Conservation (phyloP, 1,140 invertebrate species). For the Pseudachorutes palmiensis region DNA sequence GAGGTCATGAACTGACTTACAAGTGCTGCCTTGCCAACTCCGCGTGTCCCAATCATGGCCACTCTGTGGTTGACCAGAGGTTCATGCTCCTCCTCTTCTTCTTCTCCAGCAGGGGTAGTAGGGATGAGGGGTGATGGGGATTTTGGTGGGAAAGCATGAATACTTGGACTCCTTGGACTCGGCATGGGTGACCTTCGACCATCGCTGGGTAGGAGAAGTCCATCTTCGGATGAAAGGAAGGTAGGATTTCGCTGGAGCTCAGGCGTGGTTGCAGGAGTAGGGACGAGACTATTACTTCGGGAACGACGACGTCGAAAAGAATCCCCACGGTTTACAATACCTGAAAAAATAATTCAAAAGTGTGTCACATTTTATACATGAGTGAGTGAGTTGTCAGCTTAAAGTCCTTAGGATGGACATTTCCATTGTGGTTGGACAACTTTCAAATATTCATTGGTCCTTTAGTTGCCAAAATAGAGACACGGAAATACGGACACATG, state of each 20-base stretch:
- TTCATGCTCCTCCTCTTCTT: constrained; percentile 16
- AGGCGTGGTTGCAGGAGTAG: constrained; percentile 39
- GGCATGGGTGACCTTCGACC: constrained; percentile 25
- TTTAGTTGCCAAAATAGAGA: too few relatives aligned
- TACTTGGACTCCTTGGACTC: constrained; percentile 8
- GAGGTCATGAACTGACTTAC: constrained; percentile 89
- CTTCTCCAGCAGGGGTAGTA: constrained; percentile 42
- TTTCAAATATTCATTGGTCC: too few relatives aligned
- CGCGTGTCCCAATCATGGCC: constrained; percentile 70
- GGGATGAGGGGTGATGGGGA: constrained; percentile 19
- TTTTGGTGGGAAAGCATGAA: background rate
- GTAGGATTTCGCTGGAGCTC: constrained; percentile 31
- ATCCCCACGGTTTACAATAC: constrained; percentile 79
- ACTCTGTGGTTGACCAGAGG: constrained; percentile 56
- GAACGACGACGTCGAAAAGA: constrained; percentile 71
- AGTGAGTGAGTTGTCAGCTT: too few relatives aligned
- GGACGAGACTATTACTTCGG: constrained; percentile 64
- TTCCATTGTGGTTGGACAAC: too few relatives aligned
- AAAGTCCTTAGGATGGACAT: too few relatives aligned
- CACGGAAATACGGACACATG: too few relatives aligned
- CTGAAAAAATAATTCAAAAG: constrained; percentile 48
- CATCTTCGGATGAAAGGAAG: constrained; percentile 35
- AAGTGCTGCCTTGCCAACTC: constrained; percentile 83
- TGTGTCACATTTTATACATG: too few relatives aligned
- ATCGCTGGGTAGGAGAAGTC: constrained; percentile 36